These are phyloP conservation scores for Ochropleura plecta DNA, from an alignment of 2,888 invertebrate genomes.

Conservation along the genomic window DNA sequence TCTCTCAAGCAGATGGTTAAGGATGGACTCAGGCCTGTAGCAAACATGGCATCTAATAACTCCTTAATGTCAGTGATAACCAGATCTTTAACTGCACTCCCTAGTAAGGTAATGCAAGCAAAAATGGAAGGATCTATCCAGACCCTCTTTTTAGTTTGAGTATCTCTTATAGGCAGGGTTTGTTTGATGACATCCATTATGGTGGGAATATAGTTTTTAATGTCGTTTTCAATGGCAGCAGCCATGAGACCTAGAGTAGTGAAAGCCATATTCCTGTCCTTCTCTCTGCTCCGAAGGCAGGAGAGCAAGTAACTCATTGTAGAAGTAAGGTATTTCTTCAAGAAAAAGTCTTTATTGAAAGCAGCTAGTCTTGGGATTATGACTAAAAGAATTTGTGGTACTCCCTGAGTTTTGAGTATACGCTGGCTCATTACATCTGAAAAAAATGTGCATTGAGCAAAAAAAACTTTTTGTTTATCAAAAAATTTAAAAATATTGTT, in stretches of 20 bases:
- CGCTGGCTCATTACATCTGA: slow-evolving; percentile 95
- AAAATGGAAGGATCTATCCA: slow-evolving; percentile 97
- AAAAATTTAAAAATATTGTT: not conserved
- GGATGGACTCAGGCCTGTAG: slow-evolving; percentile 97
- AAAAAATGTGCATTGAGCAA: slow-evolving; percentile 61
- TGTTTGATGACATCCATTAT: slow-evolving; percentile 96
- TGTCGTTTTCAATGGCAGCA: slow-evolving; percentile 96
- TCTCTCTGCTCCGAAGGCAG: slow-evolving; percentile 95
- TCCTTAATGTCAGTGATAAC: slow-evolving; percentile 95
- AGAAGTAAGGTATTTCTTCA: slow-evolving; percentile 93
- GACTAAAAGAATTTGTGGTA: slow-evolving; percentile 96
- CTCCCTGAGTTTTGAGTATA: slow-evolving; percentile 93
- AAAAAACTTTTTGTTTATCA: too few relatives aligned
- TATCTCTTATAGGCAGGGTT: slow-evolving; percentile 94
- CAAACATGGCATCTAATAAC: slow-evolving; percentile 97
- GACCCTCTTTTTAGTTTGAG: slow-evolving; percentile 93
- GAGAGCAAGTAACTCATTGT: slow-evolving; percentile 95
- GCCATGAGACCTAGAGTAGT: slow-evolving; percentile 97
- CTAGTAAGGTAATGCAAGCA: slow-evolving; percentile 97
- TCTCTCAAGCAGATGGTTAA: slow-evolving; percentile 97
- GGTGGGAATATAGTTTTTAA: slow-evolving; percentile 94
- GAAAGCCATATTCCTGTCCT: slow-evolving; percentile 96
- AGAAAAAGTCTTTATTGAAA: slow-evolving; percentile 96
- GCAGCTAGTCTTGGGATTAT: slow-evolving; percentile 98
- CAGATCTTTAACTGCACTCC: slow-evolving; percentile 95